Conservation (phyloP, 2,888 invertebrate genomes). For the Acanthosoma haemorrhoidale region DNA sequence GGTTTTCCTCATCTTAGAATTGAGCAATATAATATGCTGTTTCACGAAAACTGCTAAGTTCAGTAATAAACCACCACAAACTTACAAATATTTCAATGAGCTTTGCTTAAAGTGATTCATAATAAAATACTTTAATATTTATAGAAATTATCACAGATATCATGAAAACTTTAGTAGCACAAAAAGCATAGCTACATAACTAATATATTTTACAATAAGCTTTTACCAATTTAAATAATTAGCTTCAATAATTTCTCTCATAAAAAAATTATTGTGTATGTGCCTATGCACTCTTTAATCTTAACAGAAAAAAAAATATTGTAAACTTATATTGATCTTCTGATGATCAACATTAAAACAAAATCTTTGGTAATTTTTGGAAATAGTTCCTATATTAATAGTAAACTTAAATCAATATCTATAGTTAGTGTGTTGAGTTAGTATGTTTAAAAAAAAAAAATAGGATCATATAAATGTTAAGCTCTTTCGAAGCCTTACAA, state of each 20-base stretch:
- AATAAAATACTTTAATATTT: slow-evolving; percentile 8
- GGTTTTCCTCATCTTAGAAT: too few species aligned
- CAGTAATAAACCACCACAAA: too few species aligned
- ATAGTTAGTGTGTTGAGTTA: too few species aligned
- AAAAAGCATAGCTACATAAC: not conserved
- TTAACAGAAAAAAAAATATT: not conserved
- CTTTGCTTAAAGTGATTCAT: not conserved
- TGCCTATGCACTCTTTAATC: not conserved
- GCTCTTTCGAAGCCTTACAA: too few species aligned
- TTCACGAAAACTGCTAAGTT: too few species aligned
- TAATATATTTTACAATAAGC: not conserved
- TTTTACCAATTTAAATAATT: too few species aligned
- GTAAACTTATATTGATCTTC: not conserved
- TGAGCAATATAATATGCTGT: too few species aligned
- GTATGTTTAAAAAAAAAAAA: too few species aligned
- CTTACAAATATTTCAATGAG: not conserved
- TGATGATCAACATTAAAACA: not conserved
- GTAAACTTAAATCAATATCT: too few species aligned
- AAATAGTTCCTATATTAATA: not conserved
- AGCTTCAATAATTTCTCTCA: too few species aligned
- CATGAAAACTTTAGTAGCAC: not conserved
- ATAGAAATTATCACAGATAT: slow-evolving; percentile 9
- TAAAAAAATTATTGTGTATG: not conserved
- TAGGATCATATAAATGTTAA: too few species aligned
- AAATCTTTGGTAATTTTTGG: not conserved